A percentile compares a stretch with the other conserved stretches of the same genome.
These are phyloP conservation scores for Pontoporia blainvillei DNA, from an alignment of 2,113 vertebrate genomes.

Conservation along the genomic window DNA sequence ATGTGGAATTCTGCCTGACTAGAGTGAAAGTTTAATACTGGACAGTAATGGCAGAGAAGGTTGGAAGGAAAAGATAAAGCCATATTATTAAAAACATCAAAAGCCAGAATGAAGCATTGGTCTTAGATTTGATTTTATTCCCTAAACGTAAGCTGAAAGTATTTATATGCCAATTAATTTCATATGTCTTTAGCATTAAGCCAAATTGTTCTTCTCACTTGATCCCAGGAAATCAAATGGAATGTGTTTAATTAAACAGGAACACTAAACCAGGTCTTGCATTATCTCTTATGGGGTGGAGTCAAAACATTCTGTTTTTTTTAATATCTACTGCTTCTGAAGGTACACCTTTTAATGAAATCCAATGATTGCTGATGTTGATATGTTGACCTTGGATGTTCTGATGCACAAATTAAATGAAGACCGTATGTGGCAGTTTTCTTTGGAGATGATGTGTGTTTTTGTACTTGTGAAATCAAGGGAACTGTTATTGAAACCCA, in stretches of 20 bases:
- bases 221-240: neutral
- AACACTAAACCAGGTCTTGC: neutral
- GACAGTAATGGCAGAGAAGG: neutral
- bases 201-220: neutral
- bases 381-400: conserved; percentile 49
- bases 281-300: neutral
- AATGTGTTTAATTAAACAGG: neutral
- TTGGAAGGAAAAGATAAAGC: neutral
- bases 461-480: conserved; percentile 42
- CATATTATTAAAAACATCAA: neutral
- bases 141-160: neutral
- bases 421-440: conserved; percentile 44
- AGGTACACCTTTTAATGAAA: neutral
- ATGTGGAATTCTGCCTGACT: neutral
- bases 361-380: neutral
- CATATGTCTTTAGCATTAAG: neutral
- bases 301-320: neutral
- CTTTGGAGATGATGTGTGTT: conserved; percentile 56
- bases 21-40: neutral
- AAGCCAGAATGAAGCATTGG: neutral
- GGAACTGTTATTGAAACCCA: conserved; percentile 48
- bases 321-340: neutral
- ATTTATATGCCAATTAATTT: neutral
- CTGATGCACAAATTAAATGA: conserved; percentile 47
- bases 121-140: neutral